Conservation (phyloP, 2,888 invertebrate genomes). For the Gymnocheta viridis region DNA sequence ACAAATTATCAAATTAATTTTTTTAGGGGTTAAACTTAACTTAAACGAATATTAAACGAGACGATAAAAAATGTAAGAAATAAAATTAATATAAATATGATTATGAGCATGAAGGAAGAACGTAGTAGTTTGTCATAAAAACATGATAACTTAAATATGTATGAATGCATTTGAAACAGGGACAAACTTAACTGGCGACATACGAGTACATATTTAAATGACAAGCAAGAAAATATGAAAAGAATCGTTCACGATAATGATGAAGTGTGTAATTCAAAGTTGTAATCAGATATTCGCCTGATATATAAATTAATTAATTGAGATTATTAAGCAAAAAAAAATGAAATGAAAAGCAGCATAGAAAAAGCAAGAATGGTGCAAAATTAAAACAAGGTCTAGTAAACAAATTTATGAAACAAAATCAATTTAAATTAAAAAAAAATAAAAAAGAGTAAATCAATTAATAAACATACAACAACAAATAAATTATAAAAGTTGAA, state of each 20-base stretch:
- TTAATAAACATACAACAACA: background rate
- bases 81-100: slow-evolving; percentile 49
- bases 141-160: slow-evolving; percentile 32
- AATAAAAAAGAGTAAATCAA: background rate
- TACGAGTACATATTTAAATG: background rate
- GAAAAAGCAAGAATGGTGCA: background rate
- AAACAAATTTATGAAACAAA: background rate
- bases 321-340: background rate
- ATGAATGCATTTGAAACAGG: slow-evolving; percentile 1
- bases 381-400: background rate
- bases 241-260: slow-evolving; percentile 1
- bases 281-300: background rate
- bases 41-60: slow-evolving; percentile 36
- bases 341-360: background rate
- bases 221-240: background rate
- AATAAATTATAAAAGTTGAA: background rate
- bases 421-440: background rate
- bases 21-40: slow-evolving; percentile 34
- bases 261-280: slow-evolving; percentile 3
- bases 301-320: slow-evolving; percentile 30
- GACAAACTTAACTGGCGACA: background rate
- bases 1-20: background rate
- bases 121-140: background rate
- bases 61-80: slow-evolving; percentile 14
- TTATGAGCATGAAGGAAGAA: slow-evolving; percentile 26